Evolutionary conservation across 2,797 vertebrate species (phyloP), one percentile per base, ranked within the genome.

Genomic region (Cryptoblepharus egeriae): DNA sequence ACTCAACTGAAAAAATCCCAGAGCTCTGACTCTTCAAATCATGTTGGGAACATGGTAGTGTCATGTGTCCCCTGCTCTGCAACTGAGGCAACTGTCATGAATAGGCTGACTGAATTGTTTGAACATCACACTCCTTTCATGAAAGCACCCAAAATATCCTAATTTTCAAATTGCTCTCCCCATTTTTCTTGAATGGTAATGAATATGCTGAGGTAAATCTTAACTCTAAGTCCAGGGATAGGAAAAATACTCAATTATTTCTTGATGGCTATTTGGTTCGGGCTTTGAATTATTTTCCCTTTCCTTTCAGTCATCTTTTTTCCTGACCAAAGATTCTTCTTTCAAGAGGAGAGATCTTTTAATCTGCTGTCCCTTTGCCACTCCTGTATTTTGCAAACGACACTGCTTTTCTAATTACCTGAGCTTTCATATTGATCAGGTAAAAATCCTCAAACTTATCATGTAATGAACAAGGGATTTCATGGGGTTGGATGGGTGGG

Each of bases 401-500:
- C 89, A 90, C 81, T 88, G 81, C 49, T 79, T 93, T 90, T 92
- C 77, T 75, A 88, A 89, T 92, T 92, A 89, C 81, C 90, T 88
- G 89, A 86, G 78, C 76, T 88, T 92, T 92, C 85, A 86, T 80
- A 72, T 60, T 88, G 74, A 80, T 55, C 70, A 88, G 85, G 63
- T 87, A 85, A 87, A 80, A 90, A 77, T 84, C 85, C 85, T 24
- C 26, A 88, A 92, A 90, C 70, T n/a, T 79, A 88, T 88, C 91
- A 91, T 90, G 87, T 86, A 92, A 92, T 79, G 85, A 90, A 78
- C 89, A 94, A 92, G 88, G 71, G 87, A 90, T 91, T 92, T 90
- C 90, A 35, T 92, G 88, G 49, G 49, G 49, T 4, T 9, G 49
- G 49, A 15, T 16, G 49, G 49, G 49, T 2, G 18, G 13, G 49